Evolutionary conservation across 2,113 vertebrate genomes (phyloP).

Genomic region (Chionomys nivalis): DNA sequence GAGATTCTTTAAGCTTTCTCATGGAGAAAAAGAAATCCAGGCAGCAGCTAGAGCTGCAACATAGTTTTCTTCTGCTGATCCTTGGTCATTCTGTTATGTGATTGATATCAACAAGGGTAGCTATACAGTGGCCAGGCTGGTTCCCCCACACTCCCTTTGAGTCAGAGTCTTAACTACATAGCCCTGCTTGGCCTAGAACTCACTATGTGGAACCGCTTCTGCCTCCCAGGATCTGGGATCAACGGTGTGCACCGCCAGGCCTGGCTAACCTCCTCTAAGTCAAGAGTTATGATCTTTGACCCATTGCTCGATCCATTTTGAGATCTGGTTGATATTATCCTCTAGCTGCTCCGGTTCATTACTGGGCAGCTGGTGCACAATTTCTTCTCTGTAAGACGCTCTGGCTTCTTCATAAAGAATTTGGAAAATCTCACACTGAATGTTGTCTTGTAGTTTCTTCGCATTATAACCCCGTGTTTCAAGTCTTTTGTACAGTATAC

Average conservation of each 20-base stretch:
- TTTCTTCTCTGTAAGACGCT: constrained; percentile 93
- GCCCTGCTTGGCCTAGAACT: not conserved
- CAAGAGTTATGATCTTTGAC: constrained; percentile 92
- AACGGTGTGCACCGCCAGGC: not conserved
- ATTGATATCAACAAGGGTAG: constrained; percentile 1
- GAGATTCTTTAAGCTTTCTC: constrained; percentile 63
- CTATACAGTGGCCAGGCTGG: not conserved
- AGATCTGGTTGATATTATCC: constrained; percentile 93
- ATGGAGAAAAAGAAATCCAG: constrained; percentile 55
- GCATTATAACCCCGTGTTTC: constrained; percentile 94
- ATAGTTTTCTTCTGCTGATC: not conserved
- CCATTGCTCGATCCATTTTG: constrained; percentile 95
- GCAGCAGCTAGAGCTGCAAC: constrained; percentile 35
- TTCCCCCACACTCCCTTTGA: not conserved
- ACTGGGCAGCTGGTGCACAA: constrained; percentile 95
- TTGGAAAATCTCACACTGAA: constrained; percentile 99
- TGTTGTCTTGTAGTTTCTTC: constrained; percentile 96
- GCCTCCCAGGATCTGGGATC: not conserved
- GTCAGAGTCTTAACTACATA: not conserved
- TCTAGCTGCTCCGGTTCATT: constrained; percentile 96
- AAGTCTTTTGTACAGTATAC: constrained; percentile 93
- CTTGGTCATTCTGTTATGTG: not conserved
- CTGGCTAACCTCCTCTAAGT: not conserved
- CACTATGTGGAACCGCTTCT: not conserved
- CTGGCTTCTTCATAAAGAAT: constrained; percentile 97